phyloP scores from a whole-genome alignment of 2,113 vertebrate genomes.

The Cacatua alba region DNA sequence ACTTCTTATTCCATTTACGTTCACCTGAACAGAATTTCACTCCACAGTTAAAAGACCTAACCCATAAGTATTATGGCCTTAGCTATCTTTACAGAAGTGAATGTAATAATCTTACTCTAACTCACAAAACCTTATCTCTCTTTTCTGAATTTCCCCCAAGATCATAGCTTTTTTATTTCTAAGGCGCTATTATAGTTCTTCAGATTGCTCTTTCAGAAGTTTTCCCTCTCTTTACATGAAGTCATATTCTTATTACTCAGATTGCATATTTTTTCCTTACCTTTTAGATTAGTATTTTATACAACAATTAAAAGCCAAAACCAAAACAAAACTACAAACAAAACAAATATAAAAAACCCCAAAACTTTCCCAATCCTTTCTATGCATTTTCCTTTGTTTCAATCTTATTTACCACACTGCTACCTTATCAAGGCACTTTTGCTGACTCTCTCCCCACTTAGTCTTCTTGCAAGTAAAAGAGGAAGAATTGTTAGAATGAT shows the following conservation, averaged over 20 bases:
- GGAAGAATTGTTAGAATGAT: background rate
- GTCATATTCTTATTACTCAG: background rate
- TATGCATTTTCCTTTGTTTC: background rate
- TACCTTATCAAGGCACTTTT: background rate
- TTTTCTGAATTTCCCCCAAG: background rate
- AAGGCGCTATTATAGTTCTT: background rate
- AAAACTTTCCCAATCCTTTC: background rate
- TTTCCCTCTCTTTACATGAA: background rate
- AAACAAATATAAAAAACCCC: background rate
- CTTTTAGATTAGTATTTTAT: background rate
- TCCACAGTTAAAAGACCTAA: background rate
- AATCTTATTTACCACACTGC: background rate
- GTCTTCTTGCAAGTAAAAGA: constrained; percentile 9
- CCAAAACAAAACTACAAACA: background rate
- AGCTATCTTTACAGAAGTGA: background rate
- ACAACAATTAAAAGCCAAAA: background rate
- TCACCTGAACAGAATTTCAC: background rate
- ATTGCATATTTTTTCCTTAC: background rate
- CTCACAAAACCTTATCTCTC: background rate
- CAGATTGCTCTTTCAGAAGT: background rate
- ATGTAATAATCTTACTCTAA: background rate
- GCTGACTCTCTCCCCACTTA: background rate
- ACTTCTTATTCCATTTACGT: background rate
- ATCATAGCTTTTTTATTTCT: background rate
- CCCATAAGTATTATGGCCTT: background rate